These are phyloP conservation scores for Merluccius polli DNA, from an alignment of 2,797 vertebrate genomes.

Conservation along the genomic window DNA sequence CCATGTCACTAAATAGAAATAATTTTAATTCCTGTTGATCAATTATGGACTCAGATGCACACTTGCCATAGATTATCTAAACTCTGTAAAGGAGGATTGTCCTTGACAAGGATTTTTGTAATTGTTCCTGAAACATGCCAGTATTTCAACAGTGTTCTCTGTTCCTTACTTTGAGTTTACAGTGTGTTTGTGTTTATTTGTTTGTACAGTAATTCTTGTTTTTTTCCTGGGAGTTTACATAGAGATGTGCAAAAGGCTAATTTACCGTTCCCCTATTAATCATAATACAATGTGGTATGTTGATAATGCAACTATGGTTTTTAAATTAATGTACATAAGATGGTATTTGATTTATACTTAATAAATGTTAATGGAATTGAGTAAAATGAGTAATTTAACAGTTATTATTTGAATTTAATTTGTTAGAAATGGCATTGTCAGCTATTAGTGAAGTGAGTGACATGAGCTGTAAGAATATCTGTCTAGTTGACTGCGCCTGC, in stretches of 20 bases:
- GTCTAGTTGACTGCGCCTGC: not conserved
- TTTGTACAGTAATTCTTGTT: conserved; percentile 15
- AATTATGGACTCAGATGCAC: conserved; percentile 6
- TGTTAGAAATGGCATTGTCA: not conserved
- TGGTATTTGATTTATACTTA: conserved; percentile 57
- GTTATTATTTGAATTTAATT: too few relatives aligned
- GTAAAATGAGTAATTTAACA: not conserved
- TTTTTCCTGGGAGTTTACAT: conserved; percentile 33
- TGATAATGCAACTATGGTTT: conserved; percentile 27
- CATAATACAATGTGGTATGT: conserved; percentile 17
- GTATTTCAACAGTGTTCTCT: conserved; percentile 26
- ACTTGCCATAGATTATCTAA: conserved; percentile 35
- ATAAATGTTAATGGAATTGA: conserved; percentile 57
- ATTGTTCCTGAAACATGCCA: conserved; percentile 8
- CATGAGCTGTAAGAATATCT: not conserved
- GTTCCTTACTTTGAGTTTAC: conserved; percentile 20
- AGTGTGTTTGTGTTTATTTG: conserved; percentile 12
- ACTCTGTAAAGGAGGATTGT: conserved; percentile 39
- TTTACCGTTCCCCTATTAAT: conserved; percentile 22
- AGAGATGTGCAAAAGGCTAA: conserved; percentile 27
- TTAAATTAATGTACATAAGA: conserved; percentile 60
- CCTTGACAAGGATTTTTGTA: conserved; percentile 20
- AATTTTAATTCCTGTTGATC: not conserved
- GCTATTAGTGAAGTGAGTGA: not conserved
- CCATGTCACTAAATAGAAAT: not conserved